Evolutionary conservation across 2,113 vertebrate species (phyloP), one percentile per base, ranked within the genome.

Genomic region (Elanus axillaris): DNA sequence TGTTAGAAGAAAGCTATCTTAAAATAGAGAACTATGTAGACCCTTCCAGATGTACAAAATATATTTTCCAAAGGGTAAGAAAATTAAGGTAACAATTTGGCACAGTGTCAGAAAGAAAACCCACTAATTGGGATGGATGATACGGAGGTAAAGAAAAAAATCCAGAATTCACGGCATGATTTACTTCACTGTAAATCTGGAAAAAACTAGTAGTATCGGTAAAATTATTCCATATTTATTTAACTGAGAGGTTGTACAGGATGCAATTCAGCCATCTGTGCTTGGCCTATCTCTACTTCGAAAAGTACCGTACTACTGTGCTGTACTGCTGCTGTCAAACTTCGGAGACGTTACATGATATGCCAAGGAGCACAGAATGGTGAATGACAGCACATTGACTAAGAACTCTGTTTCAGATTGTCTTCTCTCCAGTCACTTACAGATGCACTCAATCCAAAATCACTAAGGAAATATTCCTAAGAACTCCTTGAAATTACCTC

Each of bases 241-340:
- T 62, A 95, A 86, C 45, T 6, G 15, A 91, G 78, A 87, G 58
- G 45, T 74, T 80, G 82, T 48, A 63, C 22, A 66, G 79, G 68
- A 84, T 88, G 56, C 60, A 81, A 60, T 74, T 84, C 62, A 67
- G 64, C 91, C 92, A 94, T 77, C 81, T 93, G 96, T 78, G 69
- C 87, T 86, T 93, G 80, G 76, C 73, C 76, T 86, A 87, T 55
- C 74, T 85, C 52, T 59, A 88, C 71, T 73, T 29, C 22, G 82
- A 18, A 16, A 60, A 80, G 64, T 13, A 20, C 59, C 3, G 3
- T 32, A 36, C 40, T 42, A 18, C 59, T 40, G 63, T 32, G 2
- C 52, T 22, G 31, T 31, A 32, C 59, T 53, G 20, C 77, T 89
- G 84, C 87, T 90, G 76, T 85, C 93, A 85, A 2, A 73, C 72